Conservation (phyloP, 64 coral and sea anemone species). For the Dendrophyllia cribrosa region DNA sequence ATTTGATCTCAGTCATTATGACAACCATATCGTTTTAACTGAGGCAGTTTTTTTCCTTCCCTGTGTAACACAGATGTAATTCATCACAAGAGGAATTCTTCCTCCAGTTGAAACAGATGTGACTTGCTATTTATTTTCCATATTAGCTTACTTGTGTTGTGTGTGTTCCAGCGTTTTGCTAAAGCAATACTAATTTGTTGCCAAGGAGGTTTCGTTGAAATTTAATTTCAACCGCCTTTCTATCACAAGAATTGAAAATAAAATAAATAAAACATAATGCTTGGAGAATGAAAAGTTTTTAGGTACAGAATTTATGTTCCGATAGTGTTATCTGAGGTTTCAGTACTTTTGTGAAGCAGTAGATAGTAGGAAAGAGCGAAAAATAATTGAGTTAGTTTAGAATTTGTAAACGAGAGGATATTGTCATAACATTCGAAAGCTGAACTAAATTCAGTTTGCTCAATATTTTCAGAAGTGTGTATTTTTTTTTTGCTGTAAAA, state of each 20-base stretch:
- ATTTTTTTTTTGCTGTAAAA: no score
- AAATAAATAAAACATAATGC: background rate
- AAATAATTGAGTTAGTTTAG: background rate
- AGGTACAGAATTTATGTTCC: no score
- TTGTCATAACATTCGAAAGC: background rate
- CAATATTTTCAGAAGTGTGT: no score
- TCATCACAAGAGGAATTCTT: background rate
- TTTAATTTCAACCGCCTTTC: background rate
- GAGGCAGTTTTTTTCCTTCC: background rate
- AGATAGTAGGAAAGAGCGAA: background rate
- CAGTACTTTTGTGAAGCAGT: background rate
- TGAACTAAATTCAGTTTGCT: background rate
- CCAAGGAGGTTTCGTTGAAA: conserved; percentile 31
- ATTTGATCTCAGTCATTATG: conserved; percentile 5
- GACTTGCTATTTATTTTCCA: background rate
- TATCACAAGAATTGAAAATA: background rate
- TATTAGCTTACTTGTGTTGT: conserved; percentile 16
- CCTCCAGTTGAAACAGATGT: conserved; percentile 42
- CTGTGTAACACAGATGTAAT: conserved; percentile 19
- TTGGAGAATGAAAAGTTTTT: no score
- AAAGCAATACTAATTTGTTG: conserved; percentile 15
- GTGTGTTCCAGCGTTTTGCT: background rate
- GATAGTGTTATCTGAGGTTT: no score
- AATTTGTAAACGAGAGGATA: background rate
- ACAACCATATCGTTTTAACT: conserved; percentile 4